Evolutionary conservation across 1,140 invertebrate species (phyloP), one percentile per base, ranked within the genome.

Genomic region (Lepidurus arcticus): DNA sequence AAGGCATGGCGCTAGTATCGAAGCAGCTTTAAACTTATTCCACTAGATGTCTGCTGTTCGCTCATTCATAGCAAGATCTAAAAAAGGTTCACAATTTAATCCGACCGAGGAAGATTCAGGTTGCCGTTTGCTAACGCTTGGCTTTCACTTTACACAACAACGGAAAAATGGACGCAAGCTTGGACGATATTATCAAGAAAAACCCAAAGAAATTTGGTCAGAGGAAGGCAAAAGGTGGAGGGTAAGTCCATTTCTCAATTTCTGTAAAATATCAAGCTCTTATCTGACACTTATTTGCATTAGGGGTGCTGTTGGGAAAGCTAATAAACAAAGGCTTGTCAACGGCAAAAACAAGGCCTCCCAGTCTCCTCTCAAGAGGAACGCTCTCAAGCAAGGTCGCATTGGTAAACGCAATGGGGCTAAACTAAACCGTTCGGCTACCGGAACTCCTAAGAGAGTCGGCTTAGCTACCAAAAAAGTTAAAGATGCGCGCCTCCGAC

Each of bases 401-500:
- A 47, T 26, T 24, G 44, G 53, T 53, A 44, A 74, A 73, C 53
- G 73, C 43, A 26, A 43, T 73, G 45, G 24, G 26, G 65, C 24
- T 2, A 43, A 44, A 34, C 11, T 76, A 65, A 75, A 75, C 79
- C 16, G 26, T n/a, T 73, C 44, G 44, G 26, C 26, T 42, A 74
- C 24, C 73, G 34, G 34, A 21, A 47, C 45, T 73, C 26, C 44
- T 26, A 47, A 75, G 13, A 42, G 21, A 43, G 8, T 26, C 16
- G 44, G 42, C n/a, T 73, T 73, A 43, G 42, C 42, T 44, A 24
- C n/a, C 16, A 45, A 44, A 21, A 45, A 73, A 73, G 74, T 89
- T 76, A 87, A 85, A 7, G 92, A 93, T 86, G 91, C 91, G 16
- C 84, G 91, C 1, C 87, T 90, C 65, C 91, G 89, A 84, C 90